phyloP scores from a whole-genome alignment of 2,797 vertebrate species.

The Ambastaia sidthimunki region DNA sequence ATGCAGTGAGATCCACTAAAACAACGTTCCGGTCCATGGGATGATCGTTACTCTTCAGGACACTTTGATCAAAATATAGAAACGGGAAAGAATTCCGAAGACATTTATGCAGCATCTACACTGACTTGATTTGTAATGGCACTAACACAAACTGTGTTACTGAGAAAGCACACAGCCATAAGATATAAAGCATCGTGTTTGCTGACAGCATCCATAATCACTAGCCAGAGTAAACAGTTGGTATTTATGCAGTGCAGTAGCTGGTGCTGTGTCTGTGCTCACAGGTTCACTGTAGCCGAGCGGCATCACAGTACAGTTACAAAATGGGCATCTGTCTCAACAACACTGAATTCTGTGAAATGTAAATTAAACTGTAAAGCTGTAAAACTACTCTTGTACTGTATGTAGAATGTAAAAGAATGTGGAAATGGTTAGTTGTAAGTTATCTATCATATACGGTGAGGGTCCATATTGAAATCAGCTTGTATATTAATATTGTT shows the following conservation, averaged over 20 bases:
- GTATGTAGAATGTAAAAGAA: background rate
- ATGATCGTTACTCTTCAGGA: conserved; percentile 4
- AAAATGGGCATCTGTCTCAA: conserved; percentile 52
- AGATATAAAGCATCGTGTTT: background rate
- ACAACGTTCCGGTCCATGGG: background rate
- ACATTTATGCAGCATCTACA: background rate
- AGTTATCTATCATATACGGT: too few species aligned
- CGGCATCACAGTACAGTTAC: conserved; percentile 41
- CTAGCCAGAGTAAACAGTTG: conserved; percentile 39
- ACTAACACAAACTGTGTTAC: background rate
- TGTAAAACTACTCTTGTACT: background rate
- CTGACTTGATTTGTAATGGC: background rate
- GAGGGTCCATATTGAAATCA: too few species aligned
- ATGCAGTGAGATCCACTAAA: conserved; percentile 7
- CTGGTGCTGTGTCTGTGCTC: conserved; percentile 32
- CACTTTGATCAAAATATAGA: background rate
- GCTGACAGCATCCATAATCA: conserved; percentile 14
- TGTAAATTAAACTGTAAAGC: conserved; percentile 3
- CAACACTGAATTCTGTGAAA: conserved; percentile 28
- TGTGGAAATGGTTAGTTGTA: too few species aligned
- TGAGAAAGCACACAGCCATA: background rate
- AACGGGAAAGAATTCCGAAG: background rate
- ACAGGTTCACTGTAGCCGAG: conserved; percentile 25
- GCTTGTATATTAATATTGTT: too few species aligned
- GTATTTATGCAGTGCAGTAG: conserved; percentile 46